Base-by-base conservation (phyloP, 2,797 vertebrate genomes). In the Choloepus didactylus region DNA sequence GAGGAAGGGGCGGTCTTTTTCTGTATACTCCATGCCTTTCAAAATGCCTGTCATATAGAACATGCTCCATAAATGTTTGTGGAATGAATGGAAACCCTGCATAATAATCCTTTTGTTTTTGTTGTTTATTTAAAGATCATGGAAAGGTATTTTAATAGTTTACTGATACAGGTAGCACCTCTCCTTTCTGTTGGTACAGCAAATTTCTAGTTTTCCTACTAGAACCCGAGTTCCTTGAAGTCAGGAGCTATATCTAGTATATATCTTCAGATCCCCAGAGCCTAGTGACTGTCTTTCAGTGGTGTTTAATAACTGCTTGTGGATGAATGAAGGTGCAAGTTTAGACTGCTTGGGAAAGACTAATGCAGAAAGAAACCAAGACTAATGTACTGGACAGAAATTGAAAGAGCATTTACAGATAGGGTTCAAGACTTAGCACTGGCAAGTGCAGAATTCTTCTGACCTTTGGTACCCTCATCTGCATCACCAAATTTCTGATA, bases 231-330 rank as follows among this genome's bases (percentile, higher is more conserved):
- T 86, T 87, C 62, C 75, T 59, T 44, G 54, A 92, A 76, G 51
- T 82, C 29, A 92, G 41, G 23, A 54, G 49, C 31, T 41, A 18
- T 80, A 83, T 62, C 64, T 80, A 38, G 21, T 46, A 21, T 70
- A 70, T 23, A 51, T 72, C n/a, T 95, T 91, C 59, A 41, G 79
- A 79, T 91, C 23, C 35, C 51, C 19, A 27, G 49, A 54, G 59
- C 38, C 54, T 29, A 83, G 46, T 79, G 77, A 51, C 54, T 95
- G 51, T 29, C 31, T 88, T 77, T 69, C 14, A 49, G 9, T 49
- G 6, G 44, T 93, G 15, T 77, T 93, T 94, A 67, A 91, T 82
- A 89, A 93, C 80, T 87, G 9, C 75, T 77, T 87, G 5, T 14
- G 82, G 79, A 44, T 93, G n/a, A 95, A 81, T 67, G 54, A 75